Evolutionary conservation across 2,888 invertebrate species (phyloP).

Genomic region (Callyntrura guangdongensis): DNA sequence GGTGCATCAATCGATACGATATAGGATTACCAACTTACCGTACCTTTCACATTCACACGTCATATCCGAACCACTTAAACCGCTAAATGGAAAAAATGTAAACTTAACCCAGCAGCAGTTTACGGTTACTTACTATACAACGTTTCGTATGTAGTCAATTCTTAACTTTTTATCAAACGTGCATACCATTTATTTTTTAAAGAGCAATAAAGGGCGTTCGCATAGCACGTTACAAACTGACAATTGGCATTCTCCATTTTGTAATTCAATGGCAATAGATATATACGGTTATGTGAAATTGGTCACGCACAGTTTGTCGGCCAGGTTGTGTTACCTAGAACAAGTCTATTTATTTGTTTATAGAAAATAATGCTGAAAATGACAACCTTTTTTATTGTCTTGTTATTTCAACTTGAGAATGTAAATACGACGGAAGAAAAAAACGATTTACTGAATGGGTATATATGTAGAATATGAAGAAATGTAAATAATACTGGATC

Average conservation of each 20-base stretch:
- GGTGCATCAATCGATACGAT: not conserved
- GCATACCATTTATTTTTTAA: too few relatives aligned
- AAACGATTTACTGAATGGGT: conserved; percentile 30
- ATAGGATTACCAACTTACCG: not conserved
- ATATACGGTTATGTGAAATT: not conserved
- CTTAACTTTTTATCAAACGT: not conserved
- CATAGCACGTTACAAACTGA: not conserved
- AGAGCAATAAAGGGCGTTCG: not conserved
- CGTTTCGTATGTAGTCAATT: not conserved
- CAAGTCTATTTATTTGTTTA: conserved; percentile 63
- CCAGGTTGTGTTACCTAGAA: not conserved
- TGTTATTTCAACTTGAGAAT: conserved; percentile 7
- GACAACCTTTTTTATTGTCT: conserved; percentile 66
- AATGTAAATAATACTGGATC: conserved; percentile 33
- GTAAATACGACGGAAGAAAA: not conserved
- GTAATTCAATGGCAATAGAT: not conserved
- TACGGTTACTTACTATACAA: conserved; percentile 18
- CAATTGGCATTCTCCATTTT: too few relatives aligned
- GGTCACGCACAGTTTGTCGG: conserved; percentile 2
- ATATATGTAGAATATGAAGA: not conserved
- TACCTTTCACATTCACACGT: not conserved
- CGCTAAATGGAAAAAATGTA: conserved; percentile 33
- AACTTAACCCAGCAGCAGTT: not conserved
- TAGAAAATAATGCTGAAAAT: conserved; percentile 49
- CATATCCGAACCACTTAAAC: not conserved